Percentiles rank a stretch among this genome's conserved stretches.
These are phyloP conservation scores for Styela plicata DNA, from an alignment of 23 tunicate genomes.

Conservation along the genomic window DNA sequence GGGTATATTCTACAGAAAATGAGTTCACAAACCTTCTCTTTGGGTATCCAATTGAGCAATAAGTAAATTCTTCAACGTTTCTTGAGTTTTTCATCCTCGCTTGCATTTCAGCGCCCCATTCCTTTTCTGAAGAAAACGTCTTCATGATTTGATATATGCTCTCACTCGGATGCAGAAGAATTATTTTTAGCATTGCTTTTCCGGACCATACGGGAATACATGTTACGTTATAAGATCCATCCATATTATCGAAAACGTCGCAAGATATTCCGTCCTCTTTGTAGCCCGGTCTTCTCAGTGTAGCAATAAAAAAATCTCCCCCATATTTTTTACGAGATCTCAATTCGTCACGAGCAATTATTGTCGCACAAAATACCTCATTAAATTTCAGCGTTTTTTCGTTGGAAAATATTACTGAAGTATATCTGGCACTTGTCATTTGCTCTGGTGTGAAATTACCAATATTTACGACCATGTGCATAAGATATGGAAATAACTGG, in stretches of 20 bases:
- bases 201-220: constrained; percentile 12
- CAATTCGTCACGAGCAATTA: background rate
- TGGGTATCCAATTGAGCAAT: constrained; percentile 22
- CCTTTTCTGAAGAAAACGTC: background rate
- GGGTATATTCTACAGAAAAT: too few relatives aligned
- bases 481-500: constrained; percentile 4
- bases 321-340: constrained; percentile 5
- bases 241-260: background rate
- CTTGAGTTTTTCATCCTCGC: background rate
- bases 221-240: constrained; percentile 5
- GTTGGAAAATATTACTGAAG: background rate
- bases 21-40: background rate
- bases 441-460: background rate
- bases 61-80: background rate
- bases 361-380: background rate
- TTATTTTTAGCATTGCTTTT: background rate
- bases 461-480: background rate
- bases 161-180: constrained; percentile 13
- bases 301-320: constrained; percentile 8
- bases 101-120: background rate
- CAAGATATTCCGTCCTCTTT: constrained; percentile 22
- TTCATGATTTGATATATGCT: constrained; percentile 4
- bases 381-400: background rate
- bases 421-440: constrained; percentile 5
- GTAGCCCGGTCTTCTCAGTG: constrained; percentile 2